phyloP scores from a whole-genome alignment of 1,140 invertebrate genomes.

The Caenorhabditis briggsae region DNA sequence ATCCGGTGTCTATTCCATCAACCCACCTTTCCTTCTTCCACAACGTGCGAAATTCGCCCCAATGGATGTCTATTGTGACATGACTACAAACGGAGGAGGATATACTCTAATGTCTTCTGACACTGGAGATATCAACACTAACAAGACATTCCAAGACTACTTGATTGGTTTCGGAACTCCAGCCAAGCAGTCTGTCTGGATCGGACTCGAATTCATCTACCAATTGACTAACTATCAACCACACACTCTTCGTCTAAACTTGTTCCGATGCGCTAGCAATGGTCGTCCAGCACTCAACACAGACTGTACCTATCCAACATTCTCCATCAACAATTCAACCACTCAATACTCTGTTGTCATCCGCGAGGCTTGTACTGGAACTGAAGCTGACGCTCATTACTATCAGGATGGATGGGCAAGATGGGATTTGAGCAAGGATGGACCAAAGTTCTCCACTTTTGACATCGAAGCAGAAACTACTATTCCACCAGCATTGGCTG shows the following conservation, averaged over 20 bases:
- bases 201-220: slow-evolving; percentile 64
- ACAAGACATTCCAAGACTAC: slow-evolving; percentile 62
- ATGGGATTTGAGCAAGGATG: slow-evolving; percentile 62
- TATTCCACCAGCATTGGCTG: slow-evolving; percentile 22
- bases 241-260: slow-evolving; percentile 60
- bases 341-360: slow-evolving; percentile 61
- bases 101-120: slow-evolving; percentile 76
- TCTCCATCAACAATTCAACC: slow-evolving; percentile 55
- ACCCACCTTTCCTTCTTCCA: slow-evolving; percentile 53
- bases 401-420: slow-evolving; percentile 67
- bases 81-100: slow-evolving; percentile 73
- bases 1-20: slow-evolving; percentile 55
- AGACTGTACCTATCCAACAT: slow-evolving; percentile 64
- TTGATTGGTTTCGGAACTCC: slow-evolving; percentile 61
- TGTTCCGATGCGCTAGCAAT: slow-evolving; percentile 58
- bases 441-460: slow-evolving; percentile 61
- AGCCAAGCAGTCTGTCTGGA: slow-evolving; percentile 42
- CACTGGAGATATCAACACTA: slow-evolving; percentile 46
- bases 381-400: slow-evolving; percentile 53
- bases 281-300: slow-evolving; percentile 58
- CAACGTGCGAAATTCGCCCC: not conserved
- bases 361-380: slow-evolving; percentile 56
- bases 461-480: slow-evolving; percentile 57
- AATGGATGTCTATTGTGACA: slow-evolving; percentile 74
- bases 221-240: slow-evolving; percentile 38